Base-by-base conservation (phyloP, 2,888 invertebrate genomes). In the Drosophila colorata region DNA sequence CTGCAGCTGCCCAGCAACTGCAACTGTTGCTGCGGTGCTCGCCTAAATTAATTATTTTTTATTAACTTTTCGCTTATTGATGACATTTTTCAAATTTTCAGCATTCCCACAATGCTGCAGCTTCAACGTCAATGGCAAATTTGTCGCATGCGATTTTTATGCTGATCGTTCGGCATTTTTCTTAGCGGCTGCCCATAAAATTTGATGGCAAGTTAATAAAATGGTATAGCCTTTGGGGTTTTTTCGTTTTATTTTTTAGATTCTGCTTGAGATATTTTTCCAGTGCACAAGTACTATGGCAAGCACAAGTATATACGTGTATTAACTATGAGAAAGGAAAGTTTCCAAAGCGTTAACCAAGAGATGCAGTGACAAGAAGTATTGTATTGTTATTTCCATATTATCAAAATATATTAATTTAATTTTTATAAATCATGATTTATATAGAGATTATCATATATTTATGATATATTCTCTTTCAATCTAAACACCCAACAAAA, bases 1-100 rank as follows among this genome's bases (percentile, higher is more conserved):
- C 37, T 23, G 18, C 23, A 1, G 57, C 49, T 31, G 23, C 35
- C 14, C 33, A 13, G 33, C 33, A 33, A 33, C 33, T 16, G 5
- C 52, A 55, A 58, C 66, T 48, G 66, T 46, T 70, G 59, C 64
- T 43, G 33, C 51, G 38, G 52, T 71, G 68, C 73, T 65, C 76
- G 80, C 78, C 73, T 86, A 88, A 86, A 88, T 86, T 86, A 86
- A 86, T 86, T 86, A 86, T 88, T 87, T 86, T 86, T 86, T 86
- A 86, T 86, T 88, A 86, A 86, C 86, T 86, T 88, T 86, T 87
- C 86, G 80, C 79, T 78, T 87, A 85, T 87, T 87, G 87, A 85
- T 85, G 86, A 85, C 74, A 85, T 85, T 77, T 85, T 87, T 85
- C 84, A 85, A 85, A 85, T 87, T 76, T 73, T 53, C 85, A 69